Evolutionary conservation across 2,113 vertebrate genomes (phyloP).

Genomic region (Plestiodon gilberti): DNA sequence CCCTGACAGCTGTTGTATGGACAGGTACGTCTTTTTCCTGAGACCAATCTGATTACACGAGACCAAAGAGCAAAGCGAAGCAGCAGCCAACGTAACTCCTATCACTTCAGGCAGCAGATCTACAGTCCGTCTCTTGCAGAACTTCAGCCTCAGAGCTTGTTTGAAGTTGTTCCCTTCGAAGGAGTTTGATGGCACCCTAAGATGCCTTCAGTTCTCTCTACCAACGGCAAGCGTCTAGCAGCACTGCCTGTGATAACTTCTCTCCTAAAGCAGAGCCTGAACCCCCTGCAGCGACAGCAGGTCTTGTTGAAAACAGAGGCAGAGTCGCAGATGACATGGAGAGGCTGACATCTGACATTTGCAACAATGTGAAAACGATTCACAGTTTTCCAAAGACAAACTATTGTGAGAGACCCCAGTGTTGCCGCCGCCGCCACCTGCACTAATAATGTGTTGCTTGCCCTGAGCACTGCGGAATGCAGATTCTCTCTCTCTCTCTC

Average conservation of each 20-base stretch:
- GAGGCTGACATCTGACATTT: constrained; percentile 62
- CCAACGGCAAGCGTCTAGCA: background rate
- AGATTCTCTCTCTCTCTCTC: background rate
- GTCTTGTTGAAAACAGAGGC: constrained; percentile 38
- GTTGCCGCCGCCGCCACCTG: background rate
- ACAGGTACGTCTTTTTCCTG: background rate
- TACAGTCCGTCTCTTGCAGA: background rate
- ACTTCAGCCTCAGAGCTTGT: background rate
- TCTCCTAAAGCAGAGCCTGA: constrained; percentile 9
- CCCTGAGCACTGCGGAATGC: background rate
- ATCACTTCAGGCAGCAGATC: background rate
- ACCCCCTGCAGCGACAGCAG: constrained; percentile 39
- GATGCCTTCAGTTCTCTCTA: background rate
- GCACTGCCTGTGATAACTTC: background rate
- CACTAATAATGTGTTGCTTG: background rate
- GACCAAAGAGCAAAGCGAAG: background rate
- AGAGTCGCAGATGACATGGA: constrained; percentile 36
- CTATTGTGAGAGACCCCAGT: constrained; percentile 26
- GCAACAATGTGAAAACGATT: constrained; percentile 54
- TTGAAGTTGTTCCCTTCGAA: background rate
- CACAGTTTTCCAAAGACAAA: constrained; percentile 22
- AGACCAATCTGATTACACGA: background rate
- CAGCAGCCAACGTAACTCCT: background rate
- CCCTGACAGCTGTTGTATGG: background rate
- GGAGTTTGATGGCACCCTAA: rapidly evolving